Base-by-base conservation (phyloP, 2,888 invertebrate species). In the Tetragonisca angustula region DNA sequence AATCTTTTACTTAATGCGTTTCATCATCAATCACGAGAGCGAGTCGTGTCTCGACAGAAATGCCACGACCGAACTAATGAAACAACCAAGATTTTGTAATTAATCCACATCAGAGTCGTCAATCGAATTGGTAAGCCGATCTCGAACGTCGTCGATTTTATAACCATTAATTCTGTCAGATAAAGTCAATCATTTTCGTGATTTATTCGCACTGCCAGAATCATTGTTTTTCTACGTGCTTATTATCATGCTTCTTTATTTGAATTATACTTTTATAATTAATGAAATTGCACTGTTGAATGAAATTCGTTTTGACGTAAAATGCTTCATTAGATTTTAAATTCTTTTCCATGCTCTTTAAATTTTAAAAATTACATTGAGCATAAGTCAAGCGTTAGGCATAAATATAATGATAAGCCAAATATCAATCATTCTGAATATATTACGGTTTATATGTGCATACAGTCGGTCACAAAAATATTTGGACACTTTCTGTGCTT, bases 131-230 rank as follows among this genome's bases (percentile, higher is more conserved):
- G 36, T 11, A 19, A 43, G 36, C 24, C 9, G 61, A 62, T 59
- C 24, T 4, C n/a, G n/a, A n/a, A 21, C 49, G n/a, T 62, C 56
- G 56, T 5, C 27, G 21, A 67, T 72, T 32, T 56, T 43, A 56
- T 32, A 65, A 43, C n/a, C 17, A 6, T 36, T 17, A 27, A 43
- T 24, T 36, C 72, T 9, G 32, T 27, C 54, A 24, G n/a, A 77
- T 70, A 65, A 72, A 4, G 21, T 62, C 62, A 32, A 69, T 61
- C 69, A 32, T 50, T 21, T 24, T 50, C 36, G 19, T 73, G 64
- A 64, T 65, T 50, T 54, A 78, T 56, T 27, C 27, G 52, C 27
- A n/a, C 17, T 27, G 17, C 21, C 43, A 2, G 0, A 59, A 65
- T 19, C 65, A 24, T 32, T 52, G 24, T 56, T 77, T 13, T 52